Base-by-base conservation (phyloP, 2,888 invertebrate genomes). In the Agrilus cyanescens region DNA sequence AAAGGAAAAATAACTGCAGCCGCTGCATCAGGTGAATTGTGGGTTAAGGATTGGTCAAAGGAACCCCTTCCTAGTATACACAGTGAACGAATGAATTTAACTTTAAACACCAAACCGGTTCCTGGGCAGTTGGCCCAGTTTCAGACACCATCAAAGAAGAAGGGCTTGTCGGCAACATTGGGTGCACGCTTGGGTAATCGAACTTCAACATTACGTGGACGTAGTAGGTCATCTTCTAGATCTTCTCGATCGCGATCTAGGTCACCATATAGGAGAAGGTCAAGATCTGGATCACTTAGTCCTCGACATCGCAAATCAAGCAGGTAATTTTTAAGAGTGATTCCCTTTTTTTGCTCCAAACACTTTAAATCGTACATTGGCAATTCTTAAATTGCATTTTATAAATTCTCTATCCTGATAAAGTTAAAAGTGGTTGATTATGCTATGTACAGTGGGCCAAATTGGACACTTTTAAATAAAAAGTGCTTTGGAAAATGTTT, bases 1-100 rank as follows among this genome's bases (percentile, higher is more conserved):
- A 94, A 94, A 67, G 91, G 91, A 32, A 88, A 94, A 69, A 85
- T 97, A 48, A 91, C 90, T 40, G 81, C 85, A 44, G 87, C 94
- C 12, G 88, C 91, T 37, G 85, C 85, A 59, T 84, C 85, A 56
- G 89, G 89, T 48, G 85, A 86, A 51, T 75, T 93, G 35, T 85
- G 85, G 78, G 81, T 82, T 2, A 86, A 90, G 60, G 89, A 97
- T 70, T 98, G 98, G 98, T 84, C 85, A 55, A 80, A 78, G 49
- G 96, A 97, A 64, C 88, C 94, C 25, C 75, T 96, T 53, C 96
- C 96, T 33, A 86, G 82, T 65, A 84, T 86, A 41, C 78, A 85
- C 59, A 85, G 85, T 63, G 85, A 86, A 62, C 73, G 83, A 31
- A 78, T 80, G 66, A 76, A 71, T 50, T 69, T 80, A 57, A 73